Evolutionary conservation across 2,113 vertebrate genomes (phyloP).

Genomic region (Cochlearius cochlearius): DNA sequence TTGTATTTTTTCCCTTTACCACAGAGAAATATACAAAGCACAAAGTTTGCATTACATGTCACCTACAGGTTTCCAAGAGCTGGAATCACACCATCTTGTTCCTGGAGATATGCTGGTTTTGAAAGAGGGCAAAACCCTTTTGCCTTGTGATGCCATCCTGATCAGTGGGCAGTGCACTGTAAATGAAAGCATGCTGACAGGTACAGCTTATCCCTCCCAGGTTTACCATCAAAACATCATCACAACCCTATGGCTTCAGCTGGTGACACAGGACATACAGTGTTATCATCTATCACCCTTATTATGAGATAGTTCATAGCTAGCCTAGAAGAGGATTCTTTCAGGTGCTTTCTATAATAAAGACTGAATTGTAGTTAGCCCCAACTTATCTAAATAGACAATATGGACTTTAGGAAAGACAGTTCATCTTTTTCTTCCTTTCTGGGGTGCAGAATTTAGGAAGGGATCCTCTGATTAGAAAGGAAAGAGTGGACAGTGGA

Average conservation of each 20-base stretch:
- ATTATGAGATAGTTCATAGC: background rate
- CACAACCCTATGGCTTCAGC: background rate
- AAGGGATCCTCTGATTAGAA: background rate
- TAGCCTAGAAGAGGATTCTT: background rate
- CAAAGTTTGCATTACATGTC: background rate
- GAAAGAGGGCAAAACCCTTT: slow-evolving; percentile 59
- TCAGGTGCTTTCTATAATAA: background rate
- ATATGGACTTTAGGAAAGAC: background rate
- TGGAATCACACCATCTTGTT: slow-evolving; percentile 74
- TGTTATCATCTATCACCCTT: background rate
- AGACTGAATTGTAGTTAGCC: background rate
- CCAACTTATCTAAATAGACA: background rate
- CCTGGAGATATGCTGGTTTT: slow-evolving; percentile 77
- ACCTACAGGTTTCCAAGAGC: slow-evolving; percentile 63
- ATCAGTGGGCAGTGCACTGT: slow-evolving; percentile 74
- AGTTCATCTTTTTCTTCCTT: background rate
- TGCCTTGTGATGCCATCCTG: slow-evolving; percentile 79
- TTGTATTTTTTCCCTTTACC: background rate
- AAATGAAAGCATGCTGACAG: slow-evolving; percentile 82
- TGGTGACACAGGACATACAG: background rate
- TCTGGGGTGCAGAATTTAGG: background rate
- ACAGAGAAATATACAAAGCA: background rate
- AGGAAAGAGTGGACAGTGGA: background rate
- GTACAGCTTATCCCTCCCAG: slow-evolving; percentile 35
- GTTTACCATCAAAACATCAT: background rate